A percentile compares a stretch with the other conserved stretches of the same genome.
Evolutionary conservation across 2,113 vertebrate species (phyloP).

Genomic region (Actenoides hombroni): DNA sequence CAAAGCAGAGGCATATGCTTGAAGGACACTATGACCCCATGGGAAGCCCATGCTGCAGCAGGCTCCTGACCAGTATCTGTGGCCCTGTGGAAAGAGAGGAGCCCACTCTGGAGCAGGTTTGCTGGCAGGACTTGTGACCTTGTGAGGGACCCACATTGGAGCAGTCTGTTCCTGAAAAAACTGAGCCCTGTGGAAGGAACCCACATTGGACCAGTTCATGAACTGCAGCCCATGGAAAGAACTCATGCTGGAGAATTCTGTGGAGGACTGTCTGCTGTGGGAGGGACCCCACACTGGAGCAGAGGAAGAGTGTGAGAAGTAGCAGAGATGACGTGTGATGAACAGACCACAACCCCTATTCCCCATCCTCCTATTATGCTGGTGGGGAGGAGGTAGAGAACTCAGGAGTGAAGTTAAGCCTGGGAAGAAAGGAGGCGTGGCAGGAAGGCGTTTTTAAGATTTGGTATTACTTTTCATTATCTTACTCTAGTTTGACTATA

Average conservation of each 20-base stretch:
- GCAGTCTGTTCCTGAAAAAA: background rate
- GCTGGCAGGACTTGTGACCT: background rate
- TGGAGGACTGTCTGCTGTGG: background rate
- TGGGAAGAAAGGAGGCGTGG: background rate
- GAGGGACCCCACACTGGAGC: background rate
- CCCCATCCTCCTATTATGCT: too few relatives aligned
- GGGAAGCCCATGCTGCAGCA: background rate
- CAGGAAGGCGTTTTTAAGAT: background rate
- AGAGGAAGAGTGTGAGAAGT: background rate
- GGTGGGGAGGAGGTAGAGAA: background rate
- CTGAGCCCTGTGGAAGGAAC: background rate
- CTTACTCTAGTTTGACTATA: background rate
- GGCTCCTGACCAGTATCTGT: background rate
- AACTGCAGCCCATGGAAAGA: background rate
- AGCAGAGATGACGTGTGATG: rapidly evolving
- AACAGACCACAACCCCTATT: background rate
- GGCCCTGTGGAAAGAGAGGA: too few relatives aligned
- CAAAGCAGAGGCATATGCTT: background rate
- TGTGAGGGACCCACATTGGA: too few relatives aligned
- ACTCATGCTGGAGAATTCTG: rapidly evolving
- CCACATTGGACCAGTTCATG: background rate
- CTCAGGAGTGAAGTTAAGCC: background rate
- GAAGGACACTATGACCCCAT: background rate
- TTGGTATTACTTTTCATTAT: background rate
- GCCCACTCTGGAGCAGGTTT: background rate